A percentile compares a stretch with the other conserved stretches of the same genome.
phyloP scores from a whole-genome alignment of 2,113 vertebrate genomes.

The Burhinus bistriatus region DNA sequence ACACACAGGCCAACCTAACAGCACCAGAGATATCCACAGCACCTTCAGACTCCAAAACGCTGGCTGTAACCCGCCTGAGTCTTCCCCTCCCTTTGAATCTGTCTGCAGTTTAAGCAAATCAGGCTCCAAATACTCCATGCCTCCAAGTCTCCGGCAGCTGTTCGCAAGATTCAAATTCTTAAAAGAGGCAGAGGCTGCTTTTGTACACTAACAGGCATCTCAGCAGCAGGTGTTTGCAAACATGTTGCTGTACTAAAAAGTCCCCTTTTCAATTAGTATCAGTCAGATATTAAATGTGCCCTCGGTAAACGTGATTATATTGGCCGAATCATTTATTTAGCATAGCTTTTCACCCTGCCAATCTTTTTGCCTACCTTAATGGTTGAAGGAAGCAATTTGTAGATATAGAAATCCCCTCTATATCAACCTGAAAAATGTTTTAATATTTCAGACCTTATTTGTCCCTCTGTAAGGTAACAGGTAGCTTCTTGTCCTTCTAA shows the following conservation, averaged over 20 bases:
- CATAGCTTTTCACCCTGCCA: not conserved
- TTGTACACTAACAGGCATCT: not conserved
- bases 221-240: not conserved
- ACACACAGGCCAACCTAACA: not conserved
- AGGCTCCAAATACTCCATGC: not conserved
- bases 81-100: not conserved
- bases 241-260: not conserved
- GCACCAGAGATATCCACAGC: not conserved
- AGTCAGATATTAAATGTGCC: not conserved
- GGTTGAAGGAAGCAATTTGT: not conserved
- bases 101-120: not conserved
- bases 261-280: not conserved
- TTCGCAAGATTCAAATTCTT: not conserved
- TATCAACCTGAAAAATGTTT: not conserved
- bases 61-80: not conserved
- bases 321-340: not conserved
- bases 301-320: not conserved
- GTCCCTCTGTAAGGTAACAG: not conserved
- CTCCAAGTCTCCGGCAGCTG: not conserved
- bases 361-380: not conserved
- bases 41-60: not conserved
- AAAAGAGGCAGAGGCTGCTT: not conserved
- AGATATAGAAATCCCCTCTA: accelerated
- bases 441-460: not conserved
- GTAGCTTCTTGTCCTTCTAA: not conserved